phyloP scores from a whole-genome alignment of 2,113 vertebrate species.

The Narcine bancroftii region DNA sequence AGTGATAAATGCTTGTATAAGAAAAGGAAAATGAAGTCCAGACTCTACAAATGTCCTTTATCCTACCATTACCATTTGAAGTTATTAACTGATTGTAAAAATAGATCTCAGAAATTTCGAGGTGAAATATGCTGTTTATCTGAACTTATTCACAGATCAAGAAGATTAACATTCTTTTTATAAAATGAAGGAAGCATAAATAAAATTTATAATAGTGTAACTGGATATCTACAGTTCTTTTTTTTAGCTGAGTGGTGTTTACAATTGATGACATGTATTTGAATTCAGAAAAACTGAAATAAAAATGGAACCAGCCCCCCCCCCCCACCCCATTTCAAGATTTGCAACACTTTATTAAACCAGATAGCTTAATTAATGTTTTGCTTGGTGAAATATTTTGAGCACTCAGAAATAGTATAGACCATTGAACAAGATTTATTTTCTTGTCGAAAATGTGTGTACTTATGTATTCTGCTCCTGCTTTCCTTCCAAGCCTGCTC shows the following conservation, averaged over 20 bases:
- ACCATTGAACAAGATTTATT: background rate
- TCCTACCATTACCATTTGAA: background rate
- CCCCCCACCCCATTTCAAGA: background rate
- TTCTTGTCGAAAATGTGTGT: background rate
- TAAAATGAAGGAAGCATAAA: constrained; percentile 47
- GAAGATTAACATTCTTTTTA: constrained; percentile 44
- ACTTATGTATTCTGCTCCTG: background rate
- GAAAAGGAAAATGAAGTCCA: background rate
- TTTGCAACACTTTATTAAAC: background rate
- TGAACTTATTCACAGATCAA: constrained; percentile 45
- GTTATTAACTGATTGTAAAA: constrained; percentile 8
- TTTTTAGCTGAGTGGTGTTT: background rate
- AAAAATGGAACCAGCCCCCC: background rate
- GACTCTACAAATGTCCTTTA: background rate
- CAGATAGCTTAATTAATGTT: background rate
- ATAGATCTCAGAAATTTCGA: constrained; percentile 45
- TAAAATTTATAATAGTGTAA: background rate
- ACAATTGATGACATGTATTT: background rate
- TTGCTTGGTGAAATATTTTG: background rate
- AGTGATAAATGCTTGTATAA: constrained; percentile 4
- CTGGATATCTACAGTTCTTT: background rate
- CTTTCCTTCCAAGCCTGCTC: background rate
- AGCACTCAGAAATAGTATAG: too few species aligned
- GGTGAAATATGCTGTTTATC: constrained; percentile 44
- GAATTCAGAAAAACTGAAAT: too few species aligned